A percentile compares a stretch with the other conserved stretches of the same genome.
Evolutionary conservation across 2,888 invertebrate genomes (phyloP).

Genomic region (Pseudococcus viburni): DNA sequence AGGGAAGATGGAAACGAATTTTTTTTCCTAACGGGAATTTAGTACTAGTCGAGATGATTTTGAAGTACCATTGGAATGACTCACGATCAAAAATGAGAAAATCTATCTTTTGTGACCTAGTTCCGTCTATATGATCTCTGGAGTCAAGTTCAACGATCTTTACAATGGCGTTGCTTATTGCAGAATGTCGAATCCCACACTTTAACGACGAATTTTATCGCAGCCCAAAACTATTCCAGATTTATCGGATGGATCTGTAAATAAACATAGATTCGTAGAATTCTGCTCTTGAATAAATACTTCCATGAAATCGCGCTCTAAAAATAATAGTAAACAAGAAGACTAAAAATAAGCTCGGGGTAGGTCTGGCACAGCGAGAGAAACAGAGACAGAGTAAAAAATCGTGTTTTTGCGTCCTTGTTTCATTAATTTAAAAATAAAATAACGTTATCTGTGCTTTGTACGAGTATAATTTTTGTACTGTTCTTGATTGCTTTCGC

Average conservation of each 20-base stretch:
- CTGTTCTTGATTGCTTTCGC: not conserved
- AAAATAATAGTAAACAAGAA: constrained; percentile 42
- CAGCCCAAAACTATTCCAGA: constrained; percentile 73
- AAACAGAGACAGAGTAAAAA: constrained; percentile 8
- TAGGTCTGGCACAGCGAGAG: not conserved
- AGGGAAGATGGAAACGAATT: not conserved
- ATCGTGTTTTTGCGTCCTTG: constrained; percentile 43
- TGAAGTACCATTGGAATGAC: not conserved
- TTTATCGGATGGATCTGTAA: not conserved
- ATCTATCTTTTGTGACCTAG: constrained; percentile 89
- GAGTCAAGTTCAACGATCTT: constrained; percentile 82
- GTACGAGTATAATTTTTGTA: not conserved
- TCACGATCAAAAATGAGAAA: constrained; percentile 77
- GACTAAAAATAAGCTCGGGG: constrained; percentile 29
- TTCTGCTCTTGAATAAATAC: not conserved
- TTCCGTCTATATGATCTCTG: constrained; percentile 85
- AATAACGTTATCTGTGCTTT: not conserved
- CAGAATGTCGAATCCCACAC: constrained; percentile 60
- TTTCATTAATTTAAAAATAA: constrained; percentile 54
- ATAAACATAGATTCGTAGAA: not conserved
- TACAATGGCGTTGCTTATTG: too few species aligned
- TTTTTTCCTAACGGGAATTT: not conserved
- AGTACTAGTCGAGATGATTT: not conserved
- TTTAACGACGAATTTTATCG: constrained; percentile 75
- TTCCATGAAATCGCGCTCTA: constrained; percentile 43